Base-by-base conservation (phyloP, 1,140 invertebrate genomes). In the Asbolus verrucosus region DNA sequence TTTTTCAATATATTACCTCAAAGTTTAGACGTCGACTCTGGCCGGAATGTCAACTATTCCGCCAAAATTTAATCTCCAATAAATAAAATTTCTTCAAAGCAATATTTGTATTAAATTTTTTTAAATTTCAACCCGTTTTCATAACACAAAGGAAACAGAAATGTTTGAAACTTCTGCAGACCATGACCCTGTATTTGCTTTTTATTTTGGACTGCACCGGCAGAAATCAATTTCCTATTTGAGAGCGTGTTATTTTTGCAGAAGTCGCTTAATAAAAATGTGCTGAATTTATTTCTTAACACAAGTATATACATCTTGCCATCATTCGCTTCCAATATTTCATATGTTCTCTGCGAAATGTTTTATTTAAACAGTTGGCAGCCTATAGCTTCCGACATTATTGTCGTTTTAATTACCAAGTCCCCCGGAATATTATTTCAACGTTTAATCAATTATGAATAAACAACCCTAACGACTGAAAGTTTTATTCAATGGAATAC, bases 1-100 rank as follows among this genome's bases (percentile, higher is more conserved):
- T 54, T 54, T 54, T 54, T 54, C 46, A 54, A 54, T 54, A 54
- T 54, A 27, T 54, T 54, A 54, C 46, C 21, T 54, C n/a, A 54
- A 54, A 54, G 19, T 54, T 54, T 27, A 54, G 21, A 54, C 46
- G 21, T n/a, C 14, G 19, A 46, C n/a, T 54, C 19, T 16, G 19
- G 18, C 46, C 27, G 46, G 46, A 54, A 54, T 54, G 46, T 54
- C 21, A 30, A 54, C 43, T 50, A 54, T 54, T 54, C 21, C 46
- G n/a, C n/a, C 19, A 15, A 54, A 54, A 54, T 54, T 54, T 54
- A 54, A 54, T 54, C 46, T 54, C 13, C 46, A 13, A 54, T 54
- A 46, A 19, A 46, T 46, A 46, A 16, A n/a, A n/a, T n/a, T n/a
- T n/a, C n/a, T n/a, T n/a, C n/a, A n/a, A n/a, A n/a, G n/a, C 6